A percentile compares a stretch with the other conserved stretches of the same genome.
phyloP scores from a whole-genome alignment of 37 sponge, comb jelly and placozoan species.

The Bolinopsis microptera region DNA sequence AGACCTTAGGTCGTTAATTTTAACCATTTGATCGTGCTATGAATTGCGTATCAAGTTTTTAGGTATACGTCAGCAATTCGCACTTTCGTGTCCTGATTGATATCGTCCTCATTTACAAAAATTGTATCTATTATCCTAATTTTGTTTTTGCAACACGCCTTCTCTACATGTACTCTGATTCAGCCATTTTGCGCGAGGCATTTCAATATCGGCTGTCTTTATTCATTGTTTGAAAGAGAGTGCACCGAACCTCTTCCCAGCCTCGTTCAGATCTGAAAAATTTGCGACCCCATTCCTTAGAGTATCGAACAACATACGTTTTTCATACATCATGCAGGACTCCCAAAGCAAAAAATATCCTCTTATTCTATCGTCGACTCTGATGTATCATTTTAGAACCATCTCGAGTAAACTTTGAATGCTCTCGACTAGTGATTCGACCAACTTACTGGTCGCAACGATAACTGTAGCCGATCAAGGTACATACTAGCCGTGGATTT shows the following conservation, averaged over 20 bases:
- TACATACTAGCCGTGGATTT: not conserved
- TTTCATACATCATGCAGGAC: not conserved
- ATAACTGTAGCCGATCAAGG: not conserved
- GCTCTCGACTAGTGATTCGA: not conserved
- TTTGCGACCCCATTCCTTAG: not conserved
- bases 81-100: not conserved
- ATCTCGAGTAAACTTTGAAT: not conserved
- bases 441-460: not conserved
- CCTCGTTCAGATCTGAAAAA: not conserved
- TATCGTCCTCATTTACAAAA: not conserved
- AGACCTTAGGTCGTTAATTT: no score
- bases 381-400: not conserved
- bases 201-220: slow-evolving; percentile 3
- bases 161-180: not conserved
- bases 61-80: not conserved
- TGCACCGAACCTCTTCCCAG: not conserved
- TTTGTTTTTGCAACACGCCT: not conserved
- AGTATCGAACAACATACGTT: not conserved
- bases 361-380: not conserved
- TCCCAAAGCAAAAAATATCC: slow-evolving; percentile 11
- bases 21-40: no score
- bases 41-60: not conserved
- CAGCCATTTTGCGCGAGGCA: not conserved
- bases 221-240: not conserved
- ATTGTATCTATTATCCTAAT: not conserved